Percentiles rank a stretch among this genome's conserved stretches.
Evolutionary conservation across 2,797 vertebrate genomes (phyloP).

Genomic region (Sarcoramphus papa): DNA sequence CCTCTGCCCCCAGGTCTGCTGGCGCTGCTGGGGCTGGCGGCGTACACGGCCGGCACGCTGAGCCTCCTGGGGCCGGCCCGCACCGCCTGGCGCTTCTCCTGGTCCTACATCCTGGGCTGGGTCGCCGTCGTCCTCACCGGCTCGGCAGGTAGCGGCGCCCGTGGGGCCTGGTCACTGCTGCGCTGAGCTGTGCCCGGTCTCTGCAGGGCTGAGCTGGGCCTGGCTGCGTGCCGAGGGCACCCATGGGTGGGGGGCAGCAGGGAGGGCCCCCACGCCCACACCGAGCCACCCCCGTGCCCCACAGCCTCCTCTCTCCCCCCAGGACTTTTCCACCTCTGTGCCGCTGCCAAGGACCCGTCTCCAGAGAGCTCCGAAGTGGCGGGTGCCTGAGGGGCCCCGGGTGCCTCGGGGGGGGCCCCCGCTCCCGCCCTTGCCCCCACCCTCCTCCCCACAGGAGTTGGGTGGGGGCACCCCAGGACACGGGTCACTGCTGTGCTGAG

Average conservation of each 20-base stretch:
- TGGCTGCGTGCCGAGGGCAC: background rate
- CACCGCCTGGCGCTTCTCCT: slow-evolving; percentile 83
- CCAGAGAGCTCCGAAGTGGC: background rate
- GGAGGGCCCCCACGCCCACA: no score
- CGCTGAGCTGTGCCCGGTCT: background rate
- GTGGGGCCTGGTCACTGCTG: background rate
- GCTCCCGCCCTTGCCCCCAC: fast-evolving
- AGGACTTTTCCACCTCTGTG: slow-evolving; percentile 48
- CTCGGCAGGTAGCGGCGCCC: slow-evolving; percentile 72
- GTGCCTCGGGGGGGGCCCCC: no score
- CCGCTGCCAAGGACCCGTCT: background rate
- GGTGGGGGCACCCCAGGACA: background rate
- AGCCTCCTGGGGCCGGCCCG: slow-evolving; percentile 82
- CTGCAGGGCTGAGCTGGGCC: background rate
- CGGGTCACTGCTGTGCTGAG: background rate
- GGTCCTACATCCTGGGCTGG: slow-evolving; percentile 88
- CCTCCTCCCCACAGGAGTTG: background rate
- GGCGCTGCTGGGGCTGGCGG: slow-evolving; percentile 79
- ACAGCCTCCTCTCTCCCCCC: background rate
- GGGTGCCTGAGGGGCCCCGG: background rate
- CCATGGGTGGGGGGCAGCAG: background rate
- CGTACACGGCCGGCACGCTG: slow-evolving; percentile 81
- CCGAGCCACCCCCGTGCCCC: fast-evolving
- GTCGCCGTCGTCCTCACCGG: slow-evolving; percentile 78
- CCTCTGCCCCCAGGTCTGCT: slow-evolving; percentile 72